Evolutionary conservation across 2,113 vertebrate species (phyloP).

Genomic region (Brachypteracias leptosomus): DNA sequence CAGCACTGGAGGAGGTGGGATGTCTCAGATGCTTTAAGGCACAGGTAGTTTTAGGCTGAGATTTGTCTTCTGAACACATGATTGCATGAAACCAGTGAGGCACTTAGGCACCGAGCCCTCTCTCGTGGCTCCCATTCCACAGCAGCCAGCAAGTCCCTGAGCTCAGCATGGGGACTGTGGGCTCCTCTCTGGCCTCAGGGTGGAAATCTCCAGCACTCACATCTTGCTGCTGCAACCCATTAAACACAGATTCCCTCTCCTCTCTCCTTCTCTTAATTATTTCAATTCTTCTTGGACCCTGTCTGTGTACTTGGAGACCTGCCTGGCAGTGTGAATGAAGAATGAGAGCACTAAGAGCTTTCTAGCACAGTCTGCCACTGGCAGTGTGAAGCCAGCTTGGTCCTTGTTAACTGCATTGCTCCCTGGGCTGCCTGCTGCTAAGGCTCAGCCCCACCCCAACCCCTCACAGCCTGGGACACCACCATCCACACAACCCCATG

Average conservation of each 20-base stretch:
- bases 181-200: neutral
- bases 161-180: neutral
- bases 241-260: neutral
- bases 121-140: neutral
- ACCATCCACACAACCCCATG: neutral
- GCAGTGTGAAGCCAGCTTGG: neutral
- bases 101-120: neutral
- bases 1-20: neutral
- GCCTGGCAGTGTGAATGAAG: neutral
- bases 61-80: neutral
- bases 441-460: neutral
- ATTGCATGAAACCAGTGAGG: neutral
- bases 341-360: neutral
- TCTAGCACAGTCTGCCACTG: neutral
- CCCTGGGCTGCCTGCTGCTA: neutral
- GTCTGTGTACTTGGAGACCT: neutral
- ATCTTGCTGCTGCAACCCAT: neutral
- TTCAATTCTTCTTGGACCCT: neutral
- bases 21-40: neutral
- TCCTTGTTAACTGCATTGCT: neutral
- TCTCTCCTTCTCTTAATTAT: neutral
- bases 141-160: neutral
- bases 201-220: neutral
- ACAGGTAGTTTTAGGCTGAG: neutral
- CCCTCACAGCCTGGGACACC: neutral